Percentiles rank a stretch among this genome's conserved stretches.
These are phyloP conservation scores for Chrysopa pallens DNA, from an alignment of 1,140 invertebrate species.

Conservation along the genomic window DNA sequence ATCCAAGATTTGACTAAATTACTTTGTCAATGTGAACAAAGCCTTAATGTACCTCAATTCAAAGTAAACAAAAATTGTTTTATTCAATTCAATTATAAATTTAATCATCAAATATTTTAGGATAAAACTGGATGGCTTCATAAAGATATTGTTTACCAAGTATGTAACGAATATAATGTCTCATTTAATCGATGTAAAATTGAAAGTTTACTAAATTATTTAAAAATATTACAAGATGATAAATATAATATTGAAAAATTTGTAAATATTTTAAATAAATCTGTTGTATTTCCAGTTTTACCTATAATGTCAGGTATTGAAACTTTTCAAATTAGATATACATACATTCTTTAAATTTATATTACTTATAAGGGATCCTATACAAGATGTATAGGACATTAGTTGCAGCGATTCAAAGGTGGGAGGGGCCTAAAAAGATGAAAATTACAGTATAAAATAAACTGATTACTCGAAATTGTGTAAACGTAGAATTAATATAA, in stretches of 20 bases:
- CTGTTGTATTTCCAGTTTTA: not conserved
- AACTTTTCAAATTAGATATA: too few relatives aligned
- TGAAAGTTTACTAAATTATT: not conserved
- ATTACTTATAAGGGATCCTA: too few relatives aligned
- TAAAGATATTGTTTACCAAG: constrained; percentile 17
- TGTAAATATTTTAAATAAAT: not conserved
- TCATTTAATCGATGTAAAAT: not conserved
- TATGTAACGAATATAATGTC: not conserved
- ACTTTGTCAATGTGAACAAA: too few relatives aligned
- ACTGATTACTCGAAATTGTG: not conserved
- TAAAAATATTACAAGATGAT: not conserved
- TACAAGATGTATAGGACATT: too few relatives aligned
- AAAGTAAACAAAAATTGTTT: too few relatives aligned
- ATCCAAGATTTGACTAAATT: too few relatives aligned
- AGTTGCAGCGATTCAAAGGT: too few relatives aligned
- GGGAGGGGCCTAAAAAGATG: too few relatives aligned
- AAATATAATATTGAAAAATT: not conserved
- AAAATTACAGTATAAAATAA: too few relatives aligned
- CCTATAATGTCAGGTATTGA: not conserved
- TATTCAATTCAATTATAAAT: too few relatives aligned
- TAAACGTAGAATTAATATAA: not conserved
- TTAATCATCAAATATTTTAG: not conserved
- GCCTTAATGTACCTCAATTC: too few relatives aligned
- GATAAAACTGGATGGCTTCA: constrained; percentile 19
- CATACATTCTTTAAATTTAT: too few relatives aligned